Evolutionary conservation across 2,888 invertebrate species (phyloP).

Genomic region (Spisula subtruncata): DNA sequence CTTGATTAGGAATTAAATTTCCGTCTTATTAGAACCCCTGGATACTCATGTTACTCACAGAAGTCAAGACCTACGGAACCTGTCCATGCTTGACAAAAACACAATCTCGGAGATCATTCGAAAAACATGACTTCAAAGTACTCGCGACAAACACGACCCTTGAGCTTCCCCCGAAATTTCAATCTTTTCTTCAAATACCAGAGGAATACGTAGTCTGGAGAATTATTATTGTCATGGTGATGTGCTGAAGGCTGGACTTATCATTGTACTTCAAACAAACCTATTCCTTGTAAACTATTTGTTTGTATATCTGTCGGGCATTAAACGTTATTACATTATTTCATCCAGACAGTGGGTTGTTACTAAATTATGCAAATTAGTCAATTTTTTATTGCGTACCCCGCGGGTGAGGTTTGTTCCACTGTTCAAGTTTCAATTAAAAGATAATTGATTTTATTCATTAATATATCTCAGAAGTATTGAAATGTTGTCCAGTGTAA

Average conservation of each 20-base stretch:
- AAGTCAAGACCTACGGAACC: no score
- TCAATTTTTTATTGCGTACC: conserved; percentile 44
- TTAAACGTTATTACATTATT: conserved; percentile 49
- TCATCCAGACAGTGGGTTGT: conserved; percentile 27
- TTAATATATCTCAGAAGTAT: no score
- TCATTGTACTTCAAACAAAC: background rate
- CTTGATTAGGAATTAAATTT: no score
- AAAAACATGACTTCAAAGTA: no score
- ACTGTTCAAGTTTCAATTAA: conserved; percentile 54
- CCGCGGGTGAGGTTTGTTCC: conserved; percentile 42
- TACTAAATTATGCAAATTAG: conserved; percentile 57
- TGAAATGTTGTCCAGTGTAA: no score
- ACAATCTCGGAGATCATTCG: no score
- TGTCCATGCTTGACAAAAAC: no score
- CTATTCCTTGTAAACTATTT: background rate
- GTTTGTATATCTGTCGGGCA: conserved; percentile 8
- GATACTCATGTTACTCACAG: no score
- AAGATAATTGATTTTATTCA: conserved; percentile 44
- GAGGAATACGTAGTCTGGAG: background rate
- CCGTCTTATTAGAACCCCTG: no score
- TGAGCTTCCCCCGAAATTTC: background rate
- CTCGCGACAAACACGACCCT: no score
- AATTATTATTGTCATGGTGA: background rate
- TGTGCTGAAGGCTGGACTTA: background rate
- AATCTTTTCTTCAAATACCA: background rate